Evolutionary conservation across 2,113 vertebrate species (phyloP), one percentile per base, ranked within the genome.

Genomic region (Gracilinanus agilis): DNA sequence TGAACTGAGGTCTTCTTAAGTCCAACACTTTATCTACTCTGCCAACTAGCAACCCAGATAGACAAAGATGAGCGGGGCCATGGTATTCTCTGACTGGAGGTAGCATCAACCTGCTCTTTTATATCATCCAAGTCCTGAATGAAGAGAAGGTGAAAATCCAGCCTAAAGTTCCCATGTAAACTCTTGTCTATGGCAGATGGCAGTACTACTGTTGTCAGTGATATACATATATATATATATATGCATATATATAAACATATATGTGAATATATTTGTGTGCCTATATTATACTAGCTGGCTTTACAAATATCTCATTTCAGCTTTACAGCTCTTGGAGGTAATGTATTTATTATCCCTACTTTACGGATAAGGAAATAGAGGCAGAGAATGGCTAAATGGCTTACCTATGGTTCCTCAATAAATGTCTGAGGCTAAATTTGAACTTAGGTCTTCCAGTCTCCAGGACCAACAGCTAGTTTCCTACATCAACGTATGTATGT

Each of bases 1-100:
- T n/a, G n/a, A n/a, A n/a, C n/a, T n/a, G n/a, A n/a, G n/a, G n/a
- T n/a, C n/a, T n/a, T n/a, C 9, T 0, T 1, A 25, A 67, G 8
- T 11, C 29, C 53, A 19, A n/a, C 25, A 0, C 3, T 11, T 12
- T 0, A 2, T 44, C 10, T 13, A 40, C 24, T 55, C 0, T 12
- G 44, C 1, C n/a, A 83, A 3, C 19, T 24, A 29, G 23, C 13
- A n/a, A 3, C 29, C 61, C 29, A 25, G 25, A 11, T 3, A 3
- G 54, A 91, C 6, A 12, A 55, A 25, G 54, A 67, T 9, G 7
- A 23, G 9, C 55, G 83, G 44, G 13, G 21, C 10, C 0, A 23
- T 34, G 83, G 44, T 44, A 3, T 21, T 0, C 11, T 75, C 54
- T 27, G 19, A 21, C 34, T 83, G 2, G 61, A 90, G 23, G 27